Evolutionary conservation across 2,888 invertebrate genomes (phyloP), one percentile per base, ranked within the genome.

Genomic region (Drosophila aldrichi): DNA sequence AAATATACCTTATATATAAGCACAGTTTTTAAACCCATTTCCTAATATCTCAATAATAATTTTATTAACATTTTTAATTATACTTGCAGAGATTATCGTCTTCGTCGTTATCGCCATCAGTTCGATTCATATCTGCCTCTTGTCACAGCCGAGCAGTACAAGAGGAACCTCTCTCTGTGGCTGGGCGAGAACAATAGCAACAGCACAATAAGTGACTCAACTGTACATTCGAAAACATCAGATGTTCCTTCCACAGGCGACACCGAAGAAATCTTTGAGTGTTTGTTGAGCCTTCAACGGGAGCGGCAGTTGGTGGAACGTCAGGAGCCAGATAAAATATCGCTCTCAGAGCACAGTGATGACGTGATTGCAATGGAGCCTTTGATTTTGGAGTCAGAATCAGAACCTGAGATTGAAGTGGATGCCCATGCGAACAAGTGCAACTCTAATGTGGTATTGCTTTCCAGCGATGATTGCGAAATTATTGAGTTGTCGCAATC

Each of bases 81-180:
- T 22, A 7, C 0, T 2, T 59, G 4, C 54, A 92, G 92, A 71
- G 86, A 91, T 29, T 92, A 88, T 68, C 92, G 92, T 6, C 61
- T 93, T 51, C 89, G 93, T 43, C 92, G 92, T 6, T 93, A 92
- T 69, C 87, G 92, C 3, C 92, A 93, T 69, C 93, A 92, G 65
- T 92, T 79, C 44, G 92, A 92, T 38, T 80, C 89, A 16, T 76
- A 77, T 25, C 56, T 93, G 18, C 93, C 93, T 1, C 73, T 93
- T 34, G 92, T 91, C 2, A 65, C 83, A n/a, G 22, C 62, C 1
- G 88, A 82, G 41, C 89, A 89, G 14, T 92, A 91, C 68, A 86
- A 88, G 60, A 81, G 65, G 5, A 91, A 90, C 70, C 60, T 93
- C 2, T 77, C 85, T 9, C 71, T 87, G 14, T 92, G 92, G 92